Evolutionary conservation across 2,113 vertebrate genomes (phyloP).

Genomic region (Chloropsis cyanopogon): DNA sequence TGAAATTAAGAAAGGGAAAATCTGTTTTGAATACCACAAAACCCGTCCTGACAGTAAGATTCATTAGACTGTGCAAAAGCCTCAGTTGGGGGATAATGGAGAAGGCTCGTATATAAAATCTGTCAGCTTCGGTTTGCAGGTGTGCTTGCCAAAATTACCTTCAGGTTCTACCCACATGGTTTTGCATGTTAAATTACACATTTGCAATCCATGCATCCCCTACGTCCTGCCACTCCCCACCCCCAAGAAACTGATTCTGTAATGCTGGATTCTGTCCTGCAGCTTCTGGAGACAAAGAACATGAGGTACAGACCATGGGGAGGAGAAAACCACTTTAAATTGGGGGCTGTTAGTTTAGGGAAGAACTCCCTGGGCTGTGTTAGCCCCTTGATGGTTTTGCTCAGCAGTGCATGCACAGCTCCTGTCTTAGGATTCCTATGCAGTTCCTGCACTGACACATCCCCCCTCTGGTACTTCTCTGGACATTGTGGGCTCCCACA

Average conservation of each 20-base stretch:
- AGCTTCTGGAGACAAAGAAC: not conserved
- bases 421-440: not conserved
- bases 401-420: not conserved
- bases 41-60: conserved; percentile 55
- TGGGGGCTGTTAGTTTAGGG: not conserved
- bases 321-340: not conserved
- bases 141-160: not conserved
- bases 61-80: conserved; percentile 44
- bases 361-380: not conserved
- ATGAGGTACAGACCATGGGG: not conserved
- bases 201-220: not conserved
- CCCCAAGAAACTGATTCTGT: not conserved
- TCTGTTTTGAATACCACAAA: conserved; percentile 59
- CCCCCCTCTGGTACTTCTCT: not conserved
- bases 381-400: not conserved
- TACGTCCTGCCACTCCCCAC: too few species aligned
- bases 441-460: not conserved
- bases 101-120: conserved; percentile 16
- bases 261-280: not conserved
- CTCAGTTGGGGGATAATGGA: conserved; percentile 8
- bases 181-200: not conserved
- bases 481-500: not conserved
- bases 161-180: not conserved
- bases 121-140: conserved; percentile 53
- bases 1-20: conserved; percentile 55